These are phyloP conservation scores for Sericinus montela DNA, from an alignment of 2,888 invertebrate species.

Conservation along the genomic window DNA sequence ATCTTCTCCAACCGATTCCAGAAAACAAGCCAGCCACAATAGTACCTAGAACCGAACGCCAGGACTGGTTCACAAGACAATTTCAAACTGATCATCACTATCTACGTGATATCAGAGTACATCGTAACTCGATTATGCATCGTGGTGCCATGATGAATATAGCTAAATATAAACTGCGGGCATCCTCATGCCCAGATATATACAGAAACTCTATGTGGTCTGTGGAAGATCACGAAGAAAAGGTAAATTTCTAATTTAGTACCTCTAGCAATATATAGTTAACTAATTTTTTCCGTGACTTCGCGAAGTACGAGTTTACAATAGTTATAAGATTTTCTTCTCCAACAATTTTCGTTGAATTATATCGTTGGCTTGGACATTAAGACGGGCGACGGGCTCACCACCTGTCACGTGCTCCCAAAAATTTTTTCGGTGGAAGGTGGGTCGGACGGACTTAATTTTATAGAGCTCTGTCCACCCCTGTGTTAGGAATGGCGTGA, in stretches of 20 bases:
- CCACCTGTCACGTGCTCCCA: no score
- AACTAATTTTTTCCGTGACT: no score
- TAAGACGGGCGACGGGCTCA: no score
- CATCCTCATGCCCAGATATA: slow-evolving; percentile 96
- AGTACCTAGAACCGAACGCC: slow-evolving; percentile 42
- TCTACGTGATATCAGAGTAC: slow-evolving; percentile 84
- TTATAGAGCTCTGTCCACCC: no score
- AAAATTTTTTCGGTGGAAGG: no score
- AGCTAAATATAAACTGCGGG: slow-evolving; percentile 88
- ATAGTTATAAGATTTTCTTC: no score
- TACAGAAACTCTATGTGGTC: slow-evolving; percentile 93
- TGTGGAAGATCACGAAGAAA: slow-evolving; percentile 85
- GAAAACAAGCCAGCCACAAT: slow-evolving; percentile 60
- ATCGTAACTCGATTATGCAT: slow-evolving; percentile 91
- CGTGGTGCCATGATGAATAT: slow-evolving; percentile 92
- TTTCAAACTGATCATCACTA: slow-evolving; percentile 82
- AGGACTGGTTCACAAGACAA: slow-evolving; percentile 71
- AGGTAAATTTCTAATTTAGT: slow-evolving; percentile 33
- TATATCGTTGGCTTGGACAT: no score
- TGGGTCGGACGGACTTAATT: no score
- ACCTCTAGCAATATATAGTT: no score
- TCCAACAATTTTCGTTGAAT: no score
- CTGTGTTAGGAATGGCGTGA: no score
- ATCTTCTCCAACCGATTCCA: slow-evolving; percentile 65
- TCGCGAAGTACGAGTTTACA: no score